Percentiles rank a stretch among this genome's conserved stretches.
These are phyloP conservation scores for Pinna nobilis DNA, from an alignment of 1,140 invertebrate genomes.

Conservation along the genomic window DNA sequence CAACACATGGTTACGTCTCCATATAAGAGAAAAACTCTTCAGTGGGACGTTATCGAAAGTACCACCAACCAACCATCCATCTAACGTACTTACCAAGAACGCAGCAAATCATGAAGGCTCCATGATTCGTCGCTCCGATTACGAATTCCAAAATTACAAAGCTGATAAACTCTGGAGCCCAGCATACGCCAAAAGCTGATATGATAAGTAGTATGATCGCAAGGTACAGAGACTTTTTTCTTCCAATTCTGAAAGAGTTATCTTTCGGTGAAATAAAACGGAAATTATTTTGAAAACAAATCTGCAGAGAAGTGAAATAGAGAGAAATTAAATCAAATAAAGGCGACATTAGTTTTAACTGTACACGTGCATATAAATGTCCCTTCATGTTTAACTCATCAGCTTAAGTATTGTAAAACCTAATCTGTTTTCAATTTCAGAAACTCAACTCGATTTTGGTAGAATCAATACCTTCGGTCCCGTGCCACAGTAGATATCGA, in stretches of 20 bases:
- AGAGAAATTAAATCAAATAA: neutral
- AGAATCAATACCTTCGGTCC: too few species aligned
- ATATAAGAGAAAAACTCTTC: too few species aligned
- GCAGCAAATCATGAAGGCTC: slow-evolving; percentile 44
- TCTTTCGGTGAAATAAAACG: too few species aligned
- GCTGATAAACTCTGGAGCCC: slow-evolving; percentile 33
- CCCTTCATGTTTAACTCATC: neutral
- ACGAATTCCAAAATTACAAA: slow-evolving; percentile 40
- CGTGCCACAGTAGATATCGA: too few species aligned
- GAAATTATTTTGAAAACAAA: neutral
- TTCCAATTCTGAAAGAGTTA: slow-evolving; percentile 34
- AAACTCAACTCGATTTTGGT: too few species aligned
- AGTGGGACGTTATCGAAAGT: too few species aligned
- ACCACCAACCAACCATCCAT: too few species aligned
- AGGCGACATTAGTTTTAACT: neutral
- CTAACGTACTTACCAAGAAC: slow-evolving; percentile 34
- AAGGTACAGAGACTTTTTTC: slow-evolving; percentile 37
- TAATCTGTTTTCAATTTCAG: neutral
- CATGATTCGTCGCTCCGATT: slow-evolving; percentile 36
- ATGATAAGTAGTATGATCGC: slow-evolving; percentile 27
- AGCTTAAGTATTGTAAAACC: neutral
- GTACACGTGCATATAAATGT: neutral
- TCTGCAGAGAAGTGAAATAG: neutral
- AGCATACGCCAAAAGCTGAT: slow-evolving; percentile 30
- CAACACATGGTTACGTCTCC: too few species aligned